Evolutionary conservation across 1,140 invertebrate genomes (phyloP).

Genomic region (Drosophila navojoa): DNA sequence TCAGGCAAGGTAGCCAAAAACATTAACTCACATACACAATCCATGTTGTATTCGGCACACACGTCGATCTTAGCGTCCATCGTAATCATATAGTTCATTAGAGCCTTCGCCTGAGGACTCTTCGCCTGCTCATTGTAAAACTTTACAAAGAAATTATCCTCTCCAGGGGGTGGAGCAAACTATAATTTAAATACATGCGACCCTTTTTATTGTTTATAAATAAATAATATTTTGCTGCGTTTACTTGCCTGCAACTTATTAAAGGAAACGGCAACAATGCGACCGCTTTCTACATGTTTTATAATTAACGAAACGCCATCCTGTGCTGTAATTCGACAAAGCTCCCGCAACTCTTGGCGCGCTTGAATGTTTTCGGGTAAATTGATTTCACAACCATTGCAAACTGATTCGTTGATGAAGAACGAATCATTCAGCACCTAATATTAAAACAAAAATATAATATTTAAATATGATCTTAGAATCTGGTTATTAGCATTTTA

Average conservation of each 20-base stretch:
- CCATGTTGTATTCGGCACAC: conserved; percentile 86
- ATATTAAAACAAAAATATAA: not conserved
- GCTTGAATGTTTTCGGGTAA: conserved; percentile 84
- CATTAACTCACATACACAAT: conserved; percentile 88
- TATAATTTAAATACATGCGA: conserved; percentile 30
- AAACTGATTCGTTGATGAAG: conserved; percentile 86
- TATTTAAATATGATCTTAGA: too few species aligned
- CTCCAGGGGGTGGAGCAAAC: conserved; percentile 73
- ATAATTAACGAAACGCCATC: conserved; percentile 88
- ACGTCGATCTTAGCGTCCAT: conserved; percentile 86
- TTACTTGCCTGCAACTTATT: conserved; percentile 87
- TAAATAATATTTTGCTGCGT: not conserved
- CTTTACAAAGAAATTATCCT: conserved; percentile 85
- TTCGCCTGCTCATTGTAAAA: conserved; percentile 86
- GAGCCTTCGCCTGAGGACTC: conserved; percentile 84
- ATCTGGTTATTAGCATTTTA: too few species aligned
- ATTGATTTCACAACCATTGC: conserved; percentile 85
- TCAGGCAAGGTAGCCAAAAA: conserved; percentile 86
- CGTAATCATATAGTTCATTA: conserved; percentile 87
- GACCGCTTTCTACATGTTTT: conserved; percentile 84
- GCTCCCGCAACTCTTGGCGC: conserved; percentile 85
- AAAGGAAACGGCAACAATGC: conserved; percentile 86
- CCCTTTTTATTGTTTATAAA: not conserved
- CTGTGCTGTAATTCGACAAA: conserved; percentile 85
- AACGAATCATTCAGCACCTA: conserved; percentile 86